Percentiles rank a stretch among this genome's conserved stretches.
phyloP scores from a whole-genome alignment of 2,797 vertebrate species.

The Anguilla megastoma region DNA sequence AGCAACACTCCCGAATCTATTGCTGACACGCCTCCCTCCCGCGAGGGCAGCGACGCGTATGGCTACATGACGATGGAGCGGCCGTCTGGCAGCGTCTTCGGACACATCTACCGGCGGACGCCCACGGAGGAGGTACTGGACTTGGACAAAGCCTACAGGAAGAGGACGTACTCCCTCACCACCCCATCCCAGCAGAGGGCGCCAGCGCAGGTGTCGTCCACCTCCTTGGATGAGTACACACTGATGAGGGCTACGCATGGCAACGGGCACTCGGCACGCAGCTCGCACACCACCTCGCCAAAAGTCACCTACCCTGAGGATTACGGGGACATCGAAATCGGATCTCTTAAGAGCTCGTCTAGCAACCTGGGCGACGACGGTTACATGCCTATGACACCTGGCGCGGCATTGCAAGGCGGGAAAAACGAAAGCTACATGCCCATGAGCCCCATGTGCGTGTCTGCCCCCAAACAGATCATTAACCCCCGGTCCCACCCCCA shows the following conservation, averaged over 20 bases:
- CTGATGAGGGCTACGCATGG: conserved; percentile 88
- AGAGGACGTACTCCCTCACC: conserved; percentile 90
- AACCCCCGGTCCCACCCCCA: conserved; percentile 77
- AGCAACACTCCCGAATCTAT: conserved; percentile 93
- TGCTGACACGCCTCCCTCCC: conserved; percentile 83
- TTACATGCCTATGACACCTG: conserved; percentile 95
- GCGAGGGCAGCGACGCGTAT: conserved; percentile 77
- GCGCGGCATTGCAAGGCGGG: conserved; percentile 63
- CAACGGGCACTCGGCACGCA: conserved; percentile 76
- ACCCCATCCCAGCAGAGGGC: conserved; percentile 85
- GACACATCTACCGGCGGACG: conserved; percentile 63
- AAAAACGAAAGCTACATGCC: conserved; percentile 85
- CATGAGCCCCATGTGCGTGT: conserved; percentile 95
- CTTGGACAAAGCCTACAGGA: conserved; percentile 80
- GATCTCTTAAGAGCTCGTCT: conserved; percentile 67
- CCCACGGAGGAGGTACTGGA: conserved; percentile 61
- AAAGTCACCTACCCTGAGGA: conserved; percentile 86
- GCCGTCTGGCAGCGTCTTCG: conserved; percentile 56
- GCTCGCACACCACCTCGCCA: conserved; percentile 82
- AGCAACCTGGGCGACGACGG: conserved; percentile 75
- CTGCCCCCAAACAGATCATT: conserved; percentile 91
- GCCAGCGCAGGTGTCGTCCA: conserved; percentile 85
- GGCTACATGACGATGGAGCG: conserved; percentile 94
- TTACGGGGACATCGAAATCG: conserved; percentile 84
- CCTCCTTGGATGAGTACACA: conserved; percentile 92